Evolutionary conservation across 2,888 invertebrate species (phyloP), one percentile per base, ranked within the genome.

Genomic region (Cosmia pyralina): DNA sequence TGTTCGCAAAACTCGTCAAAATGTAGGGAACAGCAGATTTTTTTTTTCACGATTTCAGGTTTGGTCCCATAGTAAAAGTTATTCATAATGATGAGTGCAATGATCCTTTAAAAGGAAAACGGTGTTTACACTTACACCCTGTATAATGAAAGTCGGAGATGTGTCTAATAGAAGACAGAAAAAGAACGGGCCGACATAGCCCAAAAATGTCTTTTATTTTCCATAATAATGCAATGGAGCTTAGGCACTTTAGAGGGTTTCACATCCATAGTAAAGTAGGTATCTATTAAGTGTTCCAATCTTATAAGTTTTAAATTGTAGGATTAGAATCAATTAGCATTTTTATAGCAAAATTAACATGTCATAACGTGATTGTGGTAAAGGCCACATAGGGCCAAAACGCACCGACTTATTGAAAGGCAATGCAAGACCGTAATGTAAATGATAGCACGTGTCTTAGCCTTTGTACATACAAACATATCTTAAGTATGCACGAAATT

Each of bases 401-500:
- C 34, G 34, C 11, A 50, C 19, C 7, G 15, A 66, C 22, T 19
- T 17, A 17, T 28, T 17, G 46, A 4, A n/a, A 46, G 41, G 22
- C 11, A 46, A 41, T 34, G 6, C n/a, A 22, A 53, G 0, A 41
- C 67, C 57, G 19, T 52, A 50, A 70, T 72, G 70, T 81, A 55
- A 59, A 70, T 66, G 62, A 65, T 58, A 79, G 69, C 53, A 73
- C 34, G 52, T 38, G 7, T 57, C 41, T 62, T 44, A 64, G 58
- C 74, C 64, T 13, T 60, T 11, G 50, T 19, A 52, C 58, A 78
- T 41, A 80, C n/a, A 67, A 59, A 83, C 75, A 80, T 41, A 76
- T 58, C 78, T 79, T 80, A 82, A 46, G 72, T n/a, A 82, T 69
- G 68, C 64, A 86, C 53, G 69, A 76, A 76, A 75, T 67, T 34